Conservation (phyloP, 2,797 vertebrate species). For the Lacerta bilineata region DNA sequence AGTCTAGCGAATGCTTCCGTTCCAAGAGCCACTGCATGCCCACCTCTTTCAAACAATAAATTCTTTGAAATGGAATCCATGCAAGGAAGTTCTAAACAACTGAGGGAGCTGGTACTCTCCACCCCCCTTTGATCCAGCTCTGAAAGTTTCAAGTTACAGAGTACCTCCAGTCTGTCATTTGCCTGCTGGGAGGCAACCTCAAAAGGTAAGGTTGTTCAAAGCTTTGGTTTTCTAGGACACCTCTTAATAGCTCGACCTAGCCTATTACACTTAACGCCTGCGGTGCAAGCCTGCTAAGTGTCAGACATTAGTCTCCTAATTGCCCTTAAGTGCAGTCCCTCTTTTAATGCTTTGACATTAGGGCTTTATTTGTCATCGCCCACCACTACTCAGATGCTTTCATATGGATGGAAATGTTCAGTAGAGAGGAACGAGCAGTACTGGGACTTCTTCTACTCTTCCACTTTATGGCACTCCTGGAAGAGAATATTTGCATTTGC, state of each 20-base stretch:
- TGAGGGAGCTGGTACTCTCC: constrained; percentile 26
- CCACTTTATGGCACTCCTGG: constrained; percentile 15
- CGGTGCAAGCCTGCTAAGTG: constrained; percentile 50
- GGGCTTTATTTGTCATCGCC: constrained; percentile 15
- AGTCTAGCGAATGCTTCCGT: constrained; percentile 18
- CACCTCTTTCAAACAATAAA: constrained; percentile 37
- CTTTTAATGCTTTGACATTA: constrained; percentile 46
- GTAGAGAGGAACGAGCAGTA: neutral
- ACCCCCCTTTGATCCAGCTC: constrained; percentile 36
- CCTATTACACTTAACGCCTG: constrained; percentile 41
- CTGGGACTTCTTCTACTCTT: neutral
- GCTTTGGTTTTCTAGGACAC: constrained; percentile 68
- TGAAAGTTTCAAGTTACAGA: constrained; percentile 55
- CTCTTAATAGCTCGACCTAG: constrained; percentile 53
- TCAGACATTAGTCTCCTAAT: constrained; percentile 63
- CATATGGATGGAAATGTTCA: constrained; percentile 11
- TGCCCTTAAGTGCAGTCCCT: constrained; percentile 54
- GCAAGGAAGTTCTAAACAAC: constrained; percentile 56
- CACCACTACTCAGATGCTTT: neutral
- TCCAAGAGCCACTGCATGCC: constrained; percentile 7
- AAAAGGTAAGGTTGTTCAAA: constrained; percentile 67
- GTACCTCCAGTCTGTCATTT: constrained; percentile 40
- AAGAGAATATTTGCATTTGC: neutral
- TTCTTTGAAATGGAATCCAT: constrained; percentile 47
- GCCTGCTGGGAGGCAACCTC: constrained; percentile 64